Evolutionary conservation across 2,797 vertebrate species (phyloP).

Genomic region (Sebastes aleutianus): DNA sequence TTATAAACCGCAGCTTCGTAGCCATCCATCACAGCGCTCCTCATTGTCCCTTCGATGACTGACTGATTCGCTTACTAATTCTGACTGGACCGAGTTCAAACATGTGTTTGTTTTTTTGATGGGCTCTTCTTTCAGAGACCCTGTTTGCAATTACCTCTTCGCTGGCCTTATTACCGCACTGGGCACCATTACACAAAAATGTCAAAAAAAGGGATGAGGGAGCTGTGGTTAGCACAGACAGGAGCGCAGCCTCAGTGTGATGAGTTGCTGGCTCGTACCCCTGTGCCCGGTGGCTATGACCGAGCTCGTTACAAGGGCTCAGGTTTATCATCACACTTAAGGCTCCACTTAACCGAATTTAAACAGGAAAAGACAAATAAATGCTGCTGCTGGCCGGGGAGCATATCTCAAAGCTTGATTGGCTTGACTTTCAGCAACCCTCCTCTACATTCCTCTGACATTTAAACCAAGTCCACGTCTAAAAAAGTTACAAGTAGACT

Average conservation of each 20-base stretch:
- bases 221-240: slow-evolving; percentile 70
- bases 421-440: slow-evolving; percentile 32
- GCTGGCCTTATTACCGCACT: slow-evolving; percentile 64
- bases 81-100: slow-evolving; percentile 67
- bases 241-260: slow-evolving; percentile 60
- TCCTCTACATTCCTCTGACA: slow-evolving; percentile 11
- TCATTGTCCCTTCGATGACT: slow-evolving; percentile 40
- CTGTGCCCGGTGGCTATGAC: slow-evolving; percentile 52
- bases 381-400: slow-evolving; percentile 31
- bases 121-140: slow-evolving; percentile 63
- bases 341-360: slow-evolving; percentile 61
- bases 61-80: slow-evolving; percentile 58
- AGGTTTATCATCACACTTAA: slow-evolving; percentile 74
- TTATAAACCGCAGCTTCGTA: slow-evolving; percentile 38
- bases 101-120: slow-evolving; percentile 73
- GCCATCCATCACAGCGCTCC: slow-evolving; percentile 38
- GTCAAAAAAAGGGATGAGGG: slow-evolving; percentile 56
- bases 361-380: slow-evolving; percentile 58
- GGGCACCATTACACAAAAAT: slow-evolving; percentile 74
- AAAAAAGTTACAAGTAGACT: slow-evolving; percentile 1
- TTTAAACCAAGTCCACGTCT: slow-evolving; percentile 19
- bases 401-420: slow-evolving; percentile 17
- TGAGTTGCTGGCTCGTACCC: slow-evolving; percentile 58
- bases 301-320: slow-evolving; percentile 61
- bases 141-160: slow-evolving; percentile 68